Conservation (phyloP, 2,797 vertebrate genomes). For the Alosa sapidissima region DNA sequence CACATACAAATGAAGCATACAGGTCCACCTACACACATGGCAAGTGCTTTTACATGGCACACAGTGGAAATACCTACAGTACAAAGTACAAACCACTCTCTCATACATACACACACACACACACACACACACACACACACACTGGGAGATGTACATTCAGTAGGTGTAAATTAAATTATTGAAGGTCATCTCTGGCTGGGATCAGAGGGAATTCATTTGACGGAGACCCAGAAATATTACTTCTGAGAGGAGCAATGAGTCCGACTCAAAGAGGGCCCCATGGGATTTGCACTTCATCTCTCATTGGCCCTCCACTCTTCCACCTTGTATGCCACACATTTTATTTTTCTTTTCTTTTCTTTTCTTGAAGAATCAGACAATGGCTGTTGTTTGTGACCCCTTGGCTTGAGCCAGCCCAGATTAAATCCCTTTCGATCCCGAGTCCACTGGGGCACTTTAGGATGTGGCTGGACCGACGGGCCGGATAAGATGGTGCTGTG, state of each 20-base stretch:
- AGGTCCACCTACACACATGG: not conserved
- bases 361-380: slow-evolving; percentile 2
- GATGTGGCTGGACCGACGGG: slow-evolving; percentile 36
- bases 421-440: slow-evolving; percentile 53
- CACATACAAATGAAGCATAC: not conserved
- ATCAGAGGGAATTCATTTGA: slow-evolving; percentile 35
- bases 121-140: slow-evolving; percentile 11
- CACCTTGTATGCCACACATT: not conserved
- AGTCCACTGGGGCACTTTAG: slow-evolving; percentile 41
- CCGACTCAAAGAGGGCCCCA: slow-evolving; percentile 27
- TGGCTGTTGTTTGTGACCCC: slow-evolving; percentile 45
- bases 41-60: not conserved
- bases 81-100: not conserved
- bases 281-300: not conserved
- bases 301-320: not conserved
- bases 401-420: slow-evolving; percentile 41
- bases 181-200: not conserved
- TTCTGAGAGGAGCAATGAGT: slow-evolving; percentile 25
- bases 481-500: slow-evolving; percentile 41
- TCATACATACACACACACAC: not conserved
- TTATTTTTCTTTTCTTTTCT: slow-evolving; percentile 33
- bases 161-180: not conserved
- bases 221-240: slow-evolving; percentile 1
- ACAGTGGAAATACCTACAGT: not conserved
- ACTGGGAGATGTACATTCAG: not conserved